A percentile compares a stretch with the other conserved stretches of the same genome.
Conservation (phyloP, 1,140 invertebrate species). For the Phymorhynchus buccinoides region DNA sequence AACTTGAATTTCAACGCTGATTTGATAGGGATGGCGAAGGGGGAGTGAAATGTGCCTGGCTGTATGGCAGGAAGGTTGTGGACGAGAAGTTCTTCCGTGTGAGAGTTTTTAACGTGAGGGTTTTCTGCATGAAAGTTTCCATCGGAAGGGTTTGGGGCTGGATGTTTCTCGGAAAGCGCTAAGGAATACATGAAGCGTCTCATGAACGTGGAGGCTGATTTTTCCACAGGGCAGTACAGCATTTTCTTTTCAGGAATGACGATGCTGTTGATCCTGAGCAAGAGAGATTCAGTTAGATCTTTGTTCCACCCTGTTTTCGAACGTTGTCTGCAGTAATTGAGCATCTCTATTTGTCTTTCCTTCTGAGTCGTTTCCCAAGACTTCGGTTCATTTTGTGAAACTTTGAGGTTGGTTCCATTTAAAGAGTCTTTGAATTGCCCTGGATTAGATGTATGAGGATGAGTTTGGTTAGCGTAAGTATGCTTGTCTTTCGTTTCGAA, state of each 20-base stretch:
- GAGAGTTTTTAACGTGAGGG: too few relatives aligned
- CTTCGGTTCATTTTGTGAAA: not conserved
- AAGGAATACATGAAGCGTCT: conserved; percentile 30
- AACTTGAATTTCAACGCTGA: not conserved
- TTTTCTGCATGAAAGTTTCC: too few relatives aligned
- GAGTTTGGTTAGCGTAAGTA: too few relatives aligned
- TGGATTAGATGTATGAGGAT: too few relatives aligned
- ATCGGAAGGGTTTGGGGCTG: too few relatives aligned
- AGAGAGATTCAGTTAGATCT: not conserved
- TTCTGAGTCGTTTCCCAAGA: not conserved
- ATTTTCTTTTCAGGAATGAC: not conserved
- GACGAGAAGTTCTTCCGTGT: too few relatives aligned
- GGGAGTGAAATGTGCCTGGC: not conserved
- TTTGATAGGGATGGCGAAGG: conserved; percentile 25
- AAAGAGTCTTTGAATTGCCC: too few relatives aligned
- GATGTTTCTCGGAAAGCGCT: not conserved
- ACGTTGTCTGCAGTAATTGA: not conserved
- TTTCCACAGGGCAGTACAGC: conserved; percentile 35
- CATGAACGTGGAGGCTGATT: conserved; percentile 33
- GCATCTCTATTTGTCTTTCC: not conserved
- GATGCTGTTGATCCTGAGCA: not conserved
- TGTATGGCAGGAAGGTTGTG: not conserved
- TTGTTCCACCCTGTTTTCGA: too few relatives aligned
- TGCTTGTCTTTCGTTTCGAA: too few relatives aligned
- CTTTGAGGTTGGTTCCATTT: not conserved